A percentile compares a stretch with the other conserved stretches of the same genome.
phyloP scores from a whole-genome alignment of 1,140 invertebrate species.

The Drosophila eugracilis region DNA sequence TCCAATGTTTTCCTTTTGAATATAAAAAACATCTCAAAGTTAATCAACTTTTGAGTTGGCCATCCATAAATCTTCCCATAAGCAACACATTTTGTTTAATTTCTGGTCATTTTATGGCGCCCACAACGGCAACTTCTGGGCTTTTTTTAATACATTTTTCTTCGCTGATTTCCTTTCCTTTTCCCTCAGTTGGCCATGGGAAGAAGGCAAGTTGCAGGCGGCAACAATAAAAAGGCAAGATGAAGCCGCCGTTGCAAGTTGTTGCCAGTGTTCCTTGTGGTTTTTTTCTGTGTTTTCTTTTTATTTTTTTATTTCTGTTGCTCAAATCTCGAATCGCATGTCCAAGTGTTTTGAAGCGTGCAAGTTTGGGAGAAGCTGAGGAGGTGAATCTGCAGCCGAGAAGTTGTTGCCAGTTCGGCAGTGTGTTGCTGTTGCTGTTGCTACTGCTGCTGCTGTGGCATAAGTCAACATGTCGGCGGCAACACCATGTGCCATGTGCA shows the following conservation, averaged over 20 bases:
- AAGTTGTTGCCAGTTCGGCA: no score
- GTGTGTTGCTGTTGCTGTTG: slow-evolving; percentile 20
- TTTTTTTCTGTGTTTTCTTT: no score
- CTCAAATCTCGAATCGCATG: slow-evolving; percentile 64
- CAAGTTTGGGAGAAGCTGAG: slow-evolving; percentile 26
- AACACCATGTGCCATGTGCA: slow-evolving; percentile 64
- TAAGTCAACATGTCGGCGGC: slow-evolving; percentile 69
- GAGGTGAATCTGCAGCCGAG: slow-evolving; percentile 8
- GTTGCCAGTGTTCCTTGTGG: background rate
- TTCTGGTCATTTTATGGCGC: slow-evolving; percentile 53
- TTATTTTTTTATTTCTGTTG: background rate
- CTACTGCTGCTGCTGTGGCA: slow-evolving; percentile 47
- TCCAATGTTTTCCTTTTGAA: no score
- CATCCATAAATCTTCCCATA: slow-evolving; percentile 1
- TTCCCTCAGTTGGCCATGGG: slow-evolving; percentile 4
- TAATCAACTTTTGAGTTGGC: background rate
- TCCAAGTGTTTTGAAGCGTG: slow-evolving; percentile 68
- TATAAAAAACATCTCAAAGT: no score
- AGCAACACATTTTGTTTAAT: slow-evolving; percentile 21
- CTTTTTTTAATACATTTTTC: background rate
- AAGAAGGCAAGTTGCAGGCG: slow-evolving; percentile 37
- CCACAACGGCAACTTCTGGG: slow-evolving; percentile 29
- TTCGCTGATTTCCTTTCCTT: background rate
- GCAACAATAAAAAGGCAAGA: slow-evolving; percentile 53
- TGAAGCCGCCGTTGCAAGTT: slow-evolving; percentile 19